phyloP scores from a whole-genome alignment of 1,140 invertebrate species.

The Apis laboriosa region DNA sequence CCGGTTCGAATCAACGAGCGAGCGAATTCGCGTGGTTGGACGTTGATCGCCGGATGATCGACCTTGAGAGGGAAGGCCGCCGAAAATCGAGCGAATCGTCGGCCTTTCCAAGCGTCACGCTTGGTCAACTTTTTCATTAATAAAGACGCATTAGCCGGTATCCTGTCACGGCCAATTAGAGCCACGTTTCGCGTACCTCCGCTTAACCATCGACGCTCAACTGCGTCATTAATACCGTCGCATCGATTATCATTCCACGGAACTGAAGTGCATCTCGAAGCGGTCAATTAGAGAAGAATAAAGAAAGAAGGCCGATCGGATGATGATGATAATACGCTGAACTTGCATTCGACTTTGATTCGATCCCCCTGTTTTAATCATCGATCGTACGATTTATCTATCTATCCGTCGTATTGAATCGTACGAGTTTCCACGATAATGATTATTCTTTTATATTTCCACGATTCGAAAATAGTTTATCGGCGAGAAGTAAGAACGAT shows the following conservation, averaged over 20 bases:
- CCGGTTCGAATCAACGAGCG: neutral
- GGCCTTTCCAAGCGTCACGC: conserved; percentile 18
- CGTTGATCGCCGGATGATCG: neutral
- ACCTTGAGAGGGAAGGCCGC: conserved; percentile 35
- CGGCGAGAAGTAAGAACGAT: too few relatives aligned
- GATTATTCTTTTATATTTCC: too few relatives aligned
- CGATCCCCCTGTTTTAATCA: neutral
- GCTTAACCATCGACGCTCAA: conserved; percentile 39
- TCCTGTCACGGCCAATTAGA: conserved; percentile 60
- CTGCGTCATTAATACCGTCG: conserved; percentile 48
- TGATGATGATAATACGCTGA: too few relatives aligned
- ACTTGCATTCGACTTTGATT: neutral
- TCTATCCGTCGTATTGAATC: too few relatives aligned
- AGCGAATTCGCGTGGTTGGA: neutral
- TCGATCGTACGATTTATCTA: too few relatives aligned
- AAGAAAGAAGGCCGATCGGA: neutral
- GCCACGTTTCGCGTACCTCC: conserved; percentile 42
- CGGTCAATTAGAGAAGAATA: conserved; percentile 12
- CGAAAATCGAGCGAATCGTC: conserved; percentile 34
- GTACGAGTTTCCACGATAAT: neutral
- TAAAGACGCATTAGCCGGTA: conserved; percentile 51
- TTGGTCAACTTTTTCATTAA: conserved; percentile 41
- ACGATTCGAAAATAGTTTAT: too few relatives aligned
- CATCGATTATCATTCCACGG: conserved; percentile 45
- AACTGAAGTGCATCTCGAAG: conserved; percentile 1